phyloP scores from a whole-genome alignment of 1,140 invertebrate species.

The Sitophilus oryzae region DNA sequence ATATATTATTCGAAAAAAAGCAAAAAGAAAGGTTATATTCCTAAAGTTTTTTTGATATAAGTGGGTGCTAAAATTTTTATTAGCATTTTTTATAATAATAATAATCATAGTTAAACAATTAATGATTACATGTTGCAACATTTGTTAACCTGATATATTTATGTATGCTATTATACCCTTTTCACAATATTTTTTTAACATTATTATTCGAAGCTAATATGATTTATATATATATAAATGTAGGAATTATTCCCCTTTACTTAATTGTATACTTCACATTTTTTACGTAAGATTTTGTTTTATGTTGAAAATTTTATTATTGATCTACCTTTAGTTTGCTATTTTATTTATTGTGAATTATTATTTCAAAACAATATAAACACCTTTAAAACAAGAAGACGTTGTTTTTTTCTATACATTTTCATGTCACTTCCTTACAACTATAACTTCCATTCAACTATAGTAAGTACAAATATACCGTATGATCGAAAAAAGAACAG shows the following conservation, averaged over 20 bases:
- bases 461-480: no score
- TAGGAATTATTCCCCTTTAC: slow-evolving; percentile 5
- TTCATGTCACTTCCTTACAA: no score
- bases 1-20: slow-evolving; percentile 34
- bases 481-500: no score
- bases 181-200: slow-evolving; percentile 12
- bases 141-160: slow-evolving; percentile 28
- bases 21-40: slow-evolving; percentile 21
- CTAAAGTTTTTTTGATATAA: slow-evolving; percentile 33
- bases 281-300: slow-evolving; percentile 35
- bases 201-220: no score
- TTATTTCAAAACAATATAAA: slow-evolving; percentile 39
- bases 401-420: no score
- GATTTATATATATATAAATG: slow-evolving; percentile 15
- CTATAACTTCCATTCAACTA: no score
- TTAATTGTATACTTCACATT: slow-evolving; percentile 26
- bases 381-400: no score
- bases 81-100: slow-evolving; percentile 22
- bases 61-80: slow-evolving; percentile 36
- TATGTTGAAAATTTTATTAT: slow-evolving; percentile 37
- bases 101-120: no score
- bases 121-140: slow-evolving; percentile 26
- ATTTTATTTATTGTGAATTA: slow-evolving; percentile 40
- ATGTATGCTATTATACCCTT: slow-evolving; percentile 16
- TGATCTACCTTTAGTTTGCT: slow-evolving; percentile 36